phyloP scores from a whole-genome alignment of 2,797 vertebrate genomes.

The Anabas testudineus region DNA sequence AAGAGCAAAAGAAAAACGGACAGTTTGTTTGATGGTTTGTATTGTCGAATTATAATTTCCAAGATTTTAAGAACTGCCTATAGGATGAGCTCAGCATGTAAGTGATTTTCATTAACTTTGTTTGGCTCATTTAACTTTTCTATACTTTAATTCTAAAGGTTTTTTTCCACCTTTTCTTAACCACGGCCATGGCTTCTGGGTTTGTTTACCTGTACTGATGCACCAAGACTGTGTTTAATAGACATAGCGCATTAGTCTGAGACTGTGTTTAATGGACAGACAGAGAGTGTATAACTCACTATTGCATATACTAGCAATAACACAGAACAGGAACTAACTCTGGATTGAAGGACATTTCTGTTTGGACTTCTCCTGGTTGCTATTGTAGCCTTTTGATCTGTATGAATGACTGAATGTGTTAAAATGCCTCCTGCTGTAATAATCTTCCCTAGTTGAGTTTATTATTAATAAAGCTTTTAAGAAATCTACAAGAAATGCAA shows the following conservation, averaged over 20 bases:
- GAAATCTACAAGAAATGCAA: conserved; percentile 2
- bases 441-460: conserved; percentile 32
- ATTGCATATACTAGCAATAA: conserved; percentile 43
- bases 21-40: background rate
- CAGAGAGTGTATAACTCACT: background rate
- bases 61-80: background rate
- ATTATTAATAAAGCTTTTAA: conserved; percentile 37
- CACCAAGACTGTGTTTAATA: conserved; percentile 17
- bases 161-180: background rate
- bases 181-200: conserved; percentile 17
- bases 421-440: conserved; percentile 26
- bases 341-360: conserved; percentile 23
- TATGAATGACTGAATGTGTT: conserved; percentile 34
- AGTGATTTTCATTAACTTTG: conserved; percentile 1
- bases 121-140: conserved; percentile 16
- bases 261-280: conserved; percentile 23
- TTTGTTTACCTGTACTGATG: conserved; percentile 35
- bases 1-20: background rate
- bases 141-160: background rate
- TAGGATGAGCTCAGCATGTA: conserved; percentile 2
- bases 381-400: conserved; percentile 51
- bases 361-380: conserved; percentile 22
- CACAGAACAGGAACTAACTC: conserved; percentile 31
- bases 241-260: too few species aligned
- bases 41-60: background rate